Base-by-base conservation (phyloP, 1,140 invertebrate genomes). In the Trichoplusia ni region DNA sequence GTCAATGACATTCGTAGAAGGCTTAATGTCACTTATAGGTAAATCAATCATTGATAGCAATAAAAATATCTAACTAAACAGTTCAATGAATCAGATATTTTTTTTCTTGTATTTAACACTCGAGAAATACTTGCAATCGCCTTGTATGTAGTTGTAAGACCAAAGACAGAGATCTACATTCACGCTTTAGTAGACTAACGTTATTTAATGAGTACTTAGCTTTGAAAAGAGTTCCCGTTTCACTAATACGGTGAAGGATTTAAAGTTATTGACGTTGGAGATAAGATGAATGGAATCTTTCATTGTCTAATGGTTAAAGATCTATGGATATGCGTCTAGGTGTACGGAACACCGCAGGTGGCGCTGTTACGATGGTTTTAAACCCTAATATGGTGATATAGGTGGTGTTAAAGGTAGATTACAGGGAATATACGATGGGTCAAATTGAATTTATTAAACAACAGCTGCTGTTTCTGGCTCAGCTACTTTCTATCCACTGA, bases 161-260 rank as follows among this genome's bases (percentile, higher is more conserved):
- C 42, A 60, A 47, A 35, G 33, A 46, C 4, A 37, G 46, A 11
- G 47, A 23, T 69, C 54, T 18, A 64, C 54, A 47, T 46, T 38
- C 38, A 56, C 67, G 56, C 25, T 53, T 69, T 69, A 59, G 67
- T 63, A 8, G 23, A n/a, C 9, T 69, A 69, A 64, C 67, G 54
- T 56, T 64, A 56, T 49, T 69, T 69, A 69, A 69, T 69, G 38
- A 40, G 13, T 56, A 37, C 40, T 64, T 58, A 64, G 31, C 27
- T 25, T 35, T 35, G 16, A 19, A 46, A 46, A 60, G 25, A 35
- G 29, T 60, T 46, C 56, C 42, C 42, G 56, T 46, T 46, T 5
- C 21, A 18, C 56, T 18, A 35, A 47, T 37, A 60, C 37, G 42
- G 56, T 21, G 4, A 13, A 11, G 40, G 25, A 19, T 59, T 49